Conservation (phyloP, 2,113 vertebrate genomes). For the Terrapene triunguis region DNA sequence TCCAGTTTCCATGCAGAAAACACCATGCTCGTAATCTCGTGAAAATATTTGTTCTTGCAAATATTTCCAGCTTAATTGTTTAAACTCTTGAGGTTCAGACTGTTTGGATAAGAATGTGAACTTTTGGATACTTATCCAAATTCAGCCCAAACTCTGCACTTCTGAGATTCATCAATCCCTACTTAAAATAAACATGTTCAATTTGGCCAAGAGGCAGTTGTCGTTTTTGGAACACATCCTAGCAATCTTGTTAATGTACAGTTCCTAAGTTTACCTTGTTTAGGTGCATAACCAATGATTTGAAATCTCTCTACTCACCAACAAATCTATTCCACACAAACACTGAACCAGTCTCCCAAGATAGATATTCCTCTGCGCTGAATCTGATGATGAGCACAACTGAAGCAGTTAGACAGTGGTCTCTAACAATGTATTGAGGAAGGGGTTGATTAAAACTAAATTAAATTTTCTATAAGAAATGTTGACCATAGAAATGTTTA, state of each 20-base stretch:
- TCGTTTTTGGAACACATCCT: not conserved
- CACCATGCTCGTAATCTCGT: not conserved
- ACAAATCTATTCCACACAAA: not conserved
- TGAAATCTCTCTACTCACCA: not conserved
- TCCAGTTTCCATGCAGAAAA: not conserved
- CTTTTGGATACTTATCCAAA: not conserved
- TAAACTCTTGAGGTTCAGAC: not conserved
- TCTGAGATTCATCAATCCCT: not conserved
- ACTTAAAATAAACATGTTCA: not conserved
- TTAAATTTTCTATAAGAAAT: not conserved
- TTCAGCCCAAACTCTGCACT: not conserved
- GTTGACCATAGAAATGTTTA: not conserved
- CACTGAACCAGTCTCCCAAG: too few relatives aligned
- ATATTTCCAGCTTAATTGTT: not conserved
- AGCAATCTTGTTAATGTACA: not conserved
- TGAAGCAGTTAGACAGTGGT: not conserved
- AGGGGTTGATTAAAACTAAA: not conserved
- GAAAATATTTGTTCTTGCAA: not conserved
- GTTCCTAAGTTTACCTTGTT: not conserved
- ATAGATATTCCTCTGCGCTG: too few relatives aligned
- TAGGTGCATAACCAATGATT: not conserved
- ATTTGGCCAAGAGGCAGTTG: not conserved
- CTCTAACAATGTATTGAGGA: not conserved
- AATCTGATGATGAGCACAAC: not conserved
- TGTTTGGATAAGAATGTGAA: not conserved